Conservation (phyloP, 2,888 invertebrate species). For the Clistopyga incitator region DNA sequence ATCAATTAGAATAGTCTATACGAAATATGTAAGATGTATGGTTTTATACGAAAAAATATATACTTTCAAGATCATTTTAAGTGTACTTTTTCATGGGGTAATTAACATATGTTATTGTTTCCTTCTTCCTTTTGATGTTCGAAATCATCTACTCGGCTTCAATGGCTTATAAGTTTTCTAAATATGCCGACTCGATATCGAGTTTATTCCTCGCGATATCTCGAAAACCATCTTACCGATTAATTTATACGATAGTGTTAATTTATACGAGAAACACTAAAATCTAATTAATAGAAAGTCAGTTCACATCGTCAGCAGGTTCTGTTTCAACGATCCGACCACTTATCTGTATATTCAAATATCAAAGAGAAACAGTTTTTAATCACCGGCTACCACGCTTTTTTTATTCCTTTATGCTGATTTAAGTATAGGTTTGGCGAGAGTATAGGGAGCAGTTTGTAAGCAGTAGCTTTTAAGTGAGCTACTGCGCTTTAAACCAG, state of each 20-base stretch:
- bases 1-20: too few relatives aligned
- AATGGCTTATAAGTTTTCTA: too few relatives aligned
- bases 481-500: too few relatives aligned
- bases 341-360: not conserved
- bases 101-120: too few relatives aligned
- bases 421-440: not conserved
- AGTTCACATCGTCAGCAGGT: not conserved
- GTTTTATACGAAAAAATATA: too few relatives aligned
- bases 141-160: too few relatives aligned
- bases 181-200: not conserved
- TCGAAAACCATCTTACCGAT: not conserved
- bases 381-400: not conserved
- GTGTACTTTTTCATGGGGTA: too few relatives aligned
- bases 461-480: not conserved
- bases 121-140: too few relatives aligned
- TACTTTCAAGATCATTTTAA: too few relatives aligned
- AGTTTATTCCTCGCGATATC: not conserved
- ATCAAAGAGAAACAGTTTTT: not conserved
- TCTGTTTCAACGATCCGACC: not conserved
- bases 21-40: too few relatives aligned
- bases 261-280: not conserved
- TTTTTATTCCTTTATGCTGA: not conserved
- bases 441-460: not conserved
- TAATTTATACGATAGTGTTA: slow-evolving; percentile 4
- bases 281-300: slow-evolving; percentile 15